Conservation (phyloP, 2,797 vertebrate species). For the Chaunax sp. region DNA sequence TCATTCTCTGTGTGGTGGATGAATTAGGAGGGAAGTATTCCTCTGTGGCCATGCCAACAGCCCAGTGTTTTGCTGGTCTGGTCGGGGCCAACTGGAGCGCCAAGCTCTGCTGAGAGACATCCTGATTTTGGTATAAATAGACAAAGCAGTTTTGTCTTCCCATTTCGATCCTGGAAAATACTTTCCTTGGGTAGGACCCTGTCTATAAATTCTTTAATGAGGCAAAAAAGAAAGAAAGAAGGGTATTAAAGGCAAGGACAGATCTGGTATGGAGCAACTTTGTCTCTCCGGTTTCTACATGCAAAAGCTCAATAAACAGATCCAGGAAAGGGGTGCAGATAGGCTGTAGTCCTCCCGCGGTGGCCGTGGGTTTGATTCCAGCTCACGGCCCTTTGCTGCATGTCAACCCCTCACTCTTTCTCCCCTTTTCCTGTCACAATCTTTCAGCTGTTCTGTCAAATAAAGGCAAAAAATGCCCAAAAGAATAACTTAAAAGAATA, state of each 20-base stretch:
- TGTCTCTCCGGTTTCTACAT: conserved; percentile 26
- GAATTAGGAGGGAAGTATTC: conserved; percentile 69
- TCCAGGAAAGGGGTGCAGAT: conserved; percentile 43
- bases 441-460: too few species aligned
- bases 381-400: too few species aligned
- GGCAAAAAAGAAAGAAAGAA: not conserved
- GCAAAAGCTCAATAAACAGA: conserved; percentile 45
- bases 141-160: conserved; percentile 31
- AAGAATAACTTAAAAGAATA: too few species aligned
- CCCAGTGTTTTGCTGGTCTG: conserved; percentile 71
- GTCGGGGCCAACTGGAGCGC: conserved; percentile 66
- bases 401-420: too few species aligned
- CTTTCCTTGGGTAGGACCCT: conserved; percentile 48
- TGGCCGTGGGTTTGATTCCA: too few species aligned
- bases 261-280: conserved; percentile 31
- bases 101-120: conserved; percentile 43
- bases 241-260: conserved; percentile 13
- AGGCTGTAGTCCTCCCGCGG: too few species aligned
- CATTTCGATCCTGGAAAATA: conserved; percentile 47
- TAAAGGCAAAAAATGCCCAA: too few species aligned
- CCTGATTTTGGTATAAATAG: conserved; percentile 42
- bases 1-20: conserved; percentile 48
- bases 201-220: conserved; percentile 45
- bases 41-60: conserved; percentile 74
- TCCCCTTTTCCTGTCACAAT: too few species aligned